Percentiles rank a stretch among this genome's conserved stretches.
Evolutionary conservation across 2,113 vertebrate genomes (phyloP).

Genomic region (Macrotus californicus): DNA sequence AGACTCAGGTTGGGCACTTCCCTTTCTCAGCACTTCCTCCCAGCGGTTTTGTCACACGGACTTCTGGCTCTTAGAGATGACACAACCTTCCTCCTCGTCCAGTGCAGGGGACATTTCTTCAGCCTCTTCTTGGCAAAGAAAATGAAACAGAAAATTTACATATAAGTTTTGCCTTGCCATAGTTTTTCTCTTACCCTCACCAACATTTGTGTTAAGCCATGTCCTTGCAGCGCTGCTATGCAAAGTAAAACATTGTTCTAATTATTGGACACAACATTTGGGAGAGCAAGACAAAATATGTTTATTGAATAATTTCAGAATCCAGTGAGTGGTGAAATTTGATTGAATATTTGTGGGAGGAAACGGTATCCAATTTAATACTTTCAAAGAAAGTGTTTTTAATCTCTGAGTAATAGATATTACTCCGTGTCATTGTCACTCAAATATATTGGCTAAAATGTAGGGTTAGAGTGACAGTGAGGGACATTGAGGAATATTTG

Average conservation of each 20-base stretch:
- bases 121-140: slow-evolving; percentile 1
- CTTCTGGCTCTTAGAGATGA: neutral
- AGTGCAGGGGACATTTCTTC: neutral
- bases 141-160: neutral
- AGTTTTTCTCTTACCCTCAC: neutral
- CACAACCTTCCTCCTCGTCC: neutral
- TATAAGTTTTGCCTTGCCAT: neutral
- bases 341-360: neutral
- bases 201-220: neutral
- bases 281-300: neutral
- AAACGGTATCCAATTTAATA: neutral
- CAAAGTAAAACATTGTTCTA: neutral
- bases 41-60: neutral
- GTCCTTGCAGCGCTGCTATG: neutral
- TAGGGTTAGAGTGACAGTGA: neutral
- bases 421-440: neutral
- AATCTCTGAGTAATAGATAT: neutral
- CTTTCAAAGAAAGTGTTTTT: neutral
- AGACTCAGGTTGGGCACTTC: neutral
- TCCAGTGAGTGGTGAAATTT: neutral
- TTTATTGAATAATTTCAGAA: neutral
- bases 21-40: neutral
- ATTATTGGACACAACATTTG: neutral
- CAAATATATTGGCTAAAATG: neutral
- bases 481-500: neutral